Conservation (phyloP, 2,888 invertebrate species). For the Microctonus hyperodae region DNA sequence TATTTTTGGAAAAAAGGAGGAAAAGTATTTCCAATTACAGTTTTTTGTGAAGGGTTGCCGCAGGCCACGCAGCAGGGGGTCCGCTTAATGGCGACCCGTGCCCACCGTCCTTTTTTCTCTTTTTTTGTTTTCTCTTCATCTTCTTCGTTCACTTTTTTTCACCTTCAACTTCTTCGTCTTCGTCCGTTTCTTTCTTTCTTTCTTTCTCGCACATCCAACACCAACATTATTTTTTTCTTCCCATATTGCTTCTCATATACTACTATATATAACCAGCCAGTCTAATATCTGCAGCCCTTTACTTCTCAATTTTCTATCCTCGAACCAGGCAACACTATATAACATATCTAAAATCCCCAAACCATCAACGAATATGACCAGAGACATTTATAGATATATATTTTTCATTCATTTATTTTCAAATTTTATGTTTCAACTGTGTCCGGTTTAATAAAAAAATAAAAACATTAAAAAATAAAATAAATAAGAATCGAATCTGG, state of each 20-base stretch:
- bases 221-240: constrained; percentile 41
- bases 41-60: constrained; percentile 64
- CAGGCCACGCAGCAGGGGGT: constrained; percentile 63
- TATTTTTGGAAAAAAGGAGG: constrained; percentile 63
- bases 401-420: background rate
- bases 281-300: constrained; percentile 20
- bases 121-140: constrained; percentile 35
- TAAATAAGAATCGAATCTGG: constrained; percentile 12
- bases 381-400: background rate
- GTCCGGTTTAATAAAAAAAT: background rate
- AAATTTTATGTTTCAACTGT: constrained; percentile 1
- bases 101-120: constrained; percentile 55
- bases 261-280: background rate
- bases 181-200: constrained; percentile 23
- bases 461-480: background rate
- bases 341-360: no score
- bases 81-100: constrained; percentile 63
- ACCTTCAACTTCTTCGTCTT: constrained; percentile 31
- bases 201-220: constrained; percentile 42
- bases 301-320: constrained; percentile 31
- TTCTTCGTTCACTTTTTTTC: constrained; percentile 15
- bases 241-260: background rate
- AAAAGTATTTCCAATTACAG: constrained; percentile 64
- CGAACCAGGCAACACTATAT: background rate
- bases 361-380: no score